Evolutionary conservation across 2,113 vertebrate genomes (phyloP).

Genomic region (Emydura subglobosa): DNA sequence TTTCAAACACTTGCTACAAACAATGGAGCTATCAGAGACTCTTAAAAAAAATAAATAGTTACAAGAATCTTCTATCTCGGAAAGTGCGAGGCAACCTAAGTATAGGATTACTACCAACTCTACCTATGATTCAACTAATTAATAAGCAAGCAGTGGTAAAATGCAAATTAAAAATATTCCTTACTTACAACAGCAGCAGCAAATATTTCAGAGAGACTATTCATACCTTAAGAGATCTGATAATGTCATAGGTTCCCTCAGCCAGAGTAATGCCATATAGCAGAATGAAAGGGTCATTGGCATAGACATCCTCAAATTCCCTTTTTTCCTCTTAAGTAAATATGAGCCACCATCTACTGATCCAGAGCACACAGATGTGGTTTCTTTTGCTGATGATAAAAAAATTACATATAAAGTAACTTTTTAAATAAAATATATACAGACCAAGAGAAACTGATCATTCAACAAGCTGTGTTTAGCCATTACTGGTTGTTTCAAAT

Average conservation of each 20-base stretch:
- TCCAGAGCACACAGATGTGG: conserved; percentile 75
- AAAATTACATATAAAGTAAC: neutral
- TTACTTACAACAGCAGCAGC: conserved; percentile 4
- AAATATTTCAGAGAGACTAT: neutral
- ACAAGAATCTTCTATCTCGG: neutral
- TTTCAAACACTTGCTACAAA: neutral
- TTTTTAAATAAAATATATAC: neutral
- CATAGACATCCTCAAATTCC: conserved; percentile 76
- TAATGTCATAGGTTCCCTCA: conserved; percentile 80
- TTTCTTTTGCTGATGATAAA: conserved; percentile 36
- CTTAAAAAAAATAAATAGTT: neutral
- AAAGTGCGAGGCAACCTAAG: neutral
- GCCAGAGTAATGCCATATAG: conserved; percentile 83
- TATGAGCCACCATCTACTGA: conserved; percentile 79
- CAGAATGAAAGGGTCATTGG: conserved; percentile 84
- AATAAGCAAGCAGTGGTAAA: neutral
- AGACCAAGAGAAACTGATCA: neutral
- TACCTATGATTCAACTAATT: neutral
- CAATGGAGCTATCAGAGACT: neutral
- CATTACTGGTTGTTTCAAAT: neutral
- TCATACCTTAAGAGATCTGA: conserved; percentile 84
- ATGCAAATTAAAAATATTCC: rapidly evolving
- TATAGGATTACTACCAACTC: neutral
- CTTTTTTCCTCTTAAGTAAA: conserved; percentile 50
- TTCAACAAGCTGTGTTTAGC: neutral